Percentiles rank a stretch among this genome's conserved stretches.
These are phyloP conservation scores for Piliocolobus tephrosceles DNA, from an alignment of 2,113 vertebrate genomes.

Conservation along the genomic window DNA sequence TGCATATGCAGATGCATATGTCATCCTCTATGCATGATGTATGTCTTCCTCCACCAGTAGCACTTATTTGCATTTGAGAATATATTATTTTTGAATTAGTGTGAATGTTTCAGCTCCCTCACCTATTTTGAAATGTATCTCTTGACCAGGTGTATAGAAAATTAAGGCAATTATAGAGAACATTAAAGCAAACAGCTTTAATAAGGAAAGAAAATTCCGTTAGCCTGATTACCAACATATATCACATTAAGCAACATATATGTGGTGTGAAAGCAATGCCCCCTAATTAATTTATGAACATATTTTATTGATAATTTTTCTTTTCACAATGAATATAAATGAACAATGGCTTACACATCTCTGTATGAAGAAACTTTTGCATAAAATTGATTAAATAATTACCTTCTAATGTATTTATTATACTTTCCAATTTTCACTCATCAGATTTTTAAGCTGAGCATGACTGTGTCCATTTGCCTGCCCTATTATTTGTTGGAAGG, in stretches of 20 bases:
- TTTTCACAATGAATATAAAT: conserved; percentile 4
- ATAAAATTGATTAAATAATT: background rate
- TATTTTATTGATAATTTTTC: conserved; percentile 23
- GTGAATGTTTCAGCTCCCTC: conserved; percentile 9
- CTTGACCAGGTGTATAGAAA: conserved; percentile 64
- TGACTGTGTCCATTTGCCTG: background rate
- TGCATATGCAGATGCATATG: fast-evolving
- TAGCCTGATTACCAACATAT: conserved; percentile 57
- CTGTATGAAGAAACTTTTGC: background rate
- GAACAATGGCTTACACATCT: background rate
- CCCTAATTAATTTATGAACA: conserved; percentile 12
- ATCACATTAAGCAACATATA: conserved; percentile 5
- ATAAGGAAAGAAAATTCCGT: conserved; percentile 59
- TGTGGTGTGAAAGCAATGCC: background rate
- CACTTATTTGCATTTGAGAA: background rate
- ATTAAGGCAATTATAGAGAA: conserved; percentile 70
- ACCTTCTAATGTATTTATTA: background rate
- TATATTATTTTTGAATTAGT: conserved; percentile 30
- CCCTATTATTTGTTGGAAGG: background rate
- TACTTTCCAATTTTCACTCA: background rate
- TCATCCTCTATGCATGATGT: background rate
- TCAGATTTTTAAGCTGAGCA: background rate
- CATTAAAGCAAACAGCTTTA: conserved; percentile 70
- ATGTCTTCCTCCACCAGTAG: background rate
- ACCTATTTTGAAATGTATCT: conserved; percentile 50